These are phyloP conservation scores for Alethe castanea DNA, from an alignment of 2,113 vertebrate genomes.

Conservation along the genomic window DNA sequence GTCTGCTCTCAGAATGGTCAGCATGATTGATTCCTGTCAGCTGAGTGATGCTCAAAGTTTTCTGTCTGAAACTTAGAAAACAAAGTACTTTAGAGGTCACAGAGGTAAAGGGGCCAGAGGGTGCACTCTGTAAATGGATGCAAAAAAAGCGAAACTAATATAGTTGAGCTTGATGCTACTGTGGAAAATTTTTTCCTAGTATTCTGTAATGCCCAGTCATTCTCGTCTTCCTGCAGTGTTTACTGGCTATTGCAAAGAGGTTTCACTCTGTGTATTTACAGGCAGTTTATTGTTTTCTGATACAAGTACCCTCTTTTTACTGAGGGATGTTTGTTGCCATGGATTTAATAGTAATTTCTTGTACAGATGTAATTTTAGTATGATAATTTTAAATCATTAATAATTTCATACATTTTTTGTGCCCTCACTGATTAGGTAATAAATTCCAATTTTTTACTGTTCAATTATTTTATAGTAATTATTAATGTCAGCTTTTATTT, in stretches of 20 bases:
- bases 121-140: not conserved
- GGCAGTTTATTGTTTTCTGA: not conserved
- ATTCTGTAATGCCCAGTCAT: not conserved
- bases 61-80: not conserved
- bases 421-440: not conserved
- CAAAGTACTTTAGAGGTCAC: not conserved
- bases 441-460: not conserved
- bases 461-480: not conserved
- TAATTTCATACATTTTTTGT: not conserved
- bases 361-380: not conserved
- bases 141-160: not conserved
- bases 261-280: not conserved
- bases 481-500: not conserved
- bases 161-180: not conserved
- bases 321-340: not conserved
- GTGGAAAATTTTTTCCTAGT: not conserved
- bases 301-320: not conserved
- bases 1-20: not conserved
- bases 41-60: not conserved
- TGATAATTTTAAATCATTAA: not conserved
- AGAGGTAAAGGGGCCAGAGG: not conserved
- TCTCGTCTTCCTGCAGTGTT: not conserved
- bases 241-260: not conserved
- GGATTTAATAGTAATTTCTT: not conserved
- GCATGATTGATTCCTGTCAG: accelerated